These are phyloP conservation scores for Spodoptera litura DNA, from an alignment of 1,140 invertebrate genomes.

Conservation along the genomic window DNA sequence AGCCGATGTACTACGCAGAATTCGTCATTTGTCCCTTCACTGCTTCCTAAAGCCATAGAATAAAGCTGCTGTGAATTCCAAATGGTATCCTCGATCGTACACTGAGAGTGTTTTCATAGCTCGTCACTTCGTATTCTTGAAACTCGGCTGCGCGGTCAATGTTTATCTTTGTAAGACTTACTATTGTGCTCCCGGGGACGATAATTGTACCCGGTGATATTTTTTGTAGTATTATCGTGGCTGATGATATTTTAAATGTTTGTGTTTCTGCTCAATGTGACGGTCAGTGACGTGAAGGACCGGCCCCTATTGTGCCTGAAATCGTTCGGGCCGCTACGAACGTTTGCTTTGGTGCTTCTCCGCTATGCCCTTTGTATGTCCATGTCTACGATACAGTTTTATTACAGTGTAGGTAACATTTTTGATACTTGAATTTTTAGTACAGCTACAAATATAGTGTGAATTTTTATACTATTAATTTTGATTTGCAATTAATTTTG, in stretches of 20 bases:
- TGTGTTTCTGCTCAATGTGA: conserved; percentile 80
- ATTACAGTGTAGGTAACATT: conserved; percentile 1
- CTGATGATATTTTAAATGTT: conserved; percentile 83
- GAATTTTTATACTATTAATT: too few relatives aligned
- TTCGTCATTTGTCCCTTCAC: conserved; percentile 31
- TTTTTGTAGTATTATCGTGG: conserved; percentile 60
- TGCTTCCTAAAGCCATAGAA: conserved; percentile 36
- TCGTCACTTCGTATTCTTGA: conserved; percentile 54
- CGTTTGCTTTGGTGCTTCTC: conserved; percentile 66
- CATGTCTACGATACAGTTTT: conserved; percentile 14
- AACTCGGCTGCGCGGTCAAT: conserved; percentile 60
- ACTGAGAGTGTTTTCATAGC: conserved; percentile 53
- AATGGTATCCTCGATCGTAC: conserved; percentile 46
- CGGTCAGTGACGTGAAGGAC: conserved; percentile 72
- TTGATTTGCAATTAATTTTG: too few relatives aligned
- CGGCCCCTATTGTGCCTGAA: conserved; percentile 65
- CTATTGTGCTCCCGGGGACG: conserved; percentile 66
- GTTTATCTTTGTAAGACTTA: conserved; percentile 70
- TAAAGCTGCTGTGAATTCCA: conserved; percentile 36
- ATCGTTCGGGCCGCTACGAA: conserved; percentile 58
- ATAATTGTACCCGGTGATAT: conserved; percentile 69
- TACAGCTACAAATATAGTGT: too few relatives aligned
- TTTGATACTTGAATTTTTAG: conserved; percentile 60
- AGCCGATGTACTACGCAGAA: conserved; percentile 38
- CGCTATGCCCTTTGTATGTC: conserved; percentile 54